Conservation (phyloP, 1,140 invertebrate species). For the Cyclargus thomasi region DNA sequence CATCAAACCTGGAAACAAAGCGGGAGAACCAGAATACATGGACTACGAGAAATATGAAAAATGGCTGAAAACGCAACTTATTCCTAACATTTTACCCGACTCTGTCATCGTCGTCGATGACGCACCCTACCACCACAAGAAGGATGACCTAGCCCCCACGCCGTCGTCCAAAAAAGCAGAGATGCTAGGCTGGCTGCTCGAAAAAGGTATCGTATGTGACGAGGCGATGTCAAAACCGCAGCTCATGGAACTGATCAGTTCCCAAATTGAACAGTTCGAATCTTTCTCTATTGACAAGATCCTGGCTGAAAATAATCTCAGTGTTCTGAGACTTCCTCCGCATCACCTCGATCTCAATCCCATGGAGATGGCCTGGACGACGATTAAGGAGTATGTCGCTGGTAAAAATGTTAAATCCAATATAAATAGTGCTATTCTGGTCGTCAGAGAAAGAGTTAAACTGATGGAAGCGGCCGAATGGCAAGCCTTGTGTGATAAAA, state of each 20-base stretch:
- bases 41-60: conserved; percentile 35
- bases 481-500: conserved; percentile 24
- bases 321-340: background rate
- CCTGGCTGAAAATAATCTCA: background rate
- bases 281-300: background rate
- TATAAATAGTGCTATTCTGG: background rate
- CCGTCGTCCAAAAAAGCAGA: background rate
- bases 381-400: conserved; percentile 23
- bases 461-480: conserved; percentile 19
- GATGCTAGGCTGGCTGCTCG: background rate
- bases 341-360: conserved; percentile 23
- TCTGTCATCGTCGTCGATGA: background rate
- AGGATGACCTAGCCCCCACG: background rate
- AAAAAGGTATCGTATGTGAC: conserved; percentile 3
- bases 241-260: background rate
- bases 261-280: conserved; percentile 6
- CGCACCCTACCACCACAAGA: conserved; percentile 4
- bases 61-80: conserved; percentile 28
- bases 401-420: conserved; percentile 25
- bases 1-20: conserved; percentile 28
- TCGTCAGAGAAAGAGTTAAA: background rate
- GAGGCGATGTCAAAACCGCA: background rate
- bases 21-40: conserved; percentile 37
- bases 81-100: conserved; percentile 23
- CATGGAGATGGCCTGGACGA: conserved; percentile 22